phyloP scores from a whole-genome alignment of 2,797 vertebrate species.

The Babyrousa celebensis region DNA sequence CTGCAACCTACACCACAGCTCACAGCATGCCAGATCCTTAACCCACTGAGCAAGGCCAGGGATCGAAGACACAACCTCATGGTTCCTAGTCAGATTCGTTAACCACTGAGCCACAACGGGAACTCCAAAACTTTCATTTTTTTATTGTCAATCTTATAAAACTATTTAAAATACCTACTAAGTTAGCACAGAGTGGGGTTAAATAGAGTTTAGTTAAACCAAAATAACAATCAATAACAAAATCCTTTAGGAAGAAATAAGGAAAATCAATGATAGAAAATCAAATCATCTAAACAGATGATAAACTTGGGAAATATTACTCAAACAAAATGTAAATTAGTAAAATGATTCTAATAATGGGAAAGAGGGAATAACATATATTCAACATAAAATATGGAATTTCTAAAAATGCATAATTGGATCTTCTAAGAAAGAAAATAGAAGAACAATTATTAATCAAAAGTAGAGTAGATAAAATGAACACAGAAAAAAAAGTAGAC shows the following conservation, averaged over 20 bases:
- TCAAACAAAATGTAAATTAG: slow-evolving; percentile 21
- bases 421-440: not conserved
- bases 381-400: not conserved
- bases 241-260: not conserved
- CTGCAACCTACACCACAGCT: too few species aligned
- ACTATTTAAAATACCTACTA: not conserved
- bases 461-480: not conserved
- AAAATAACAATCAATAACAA: not conserved
- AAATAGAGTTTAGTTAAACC: not conserved
- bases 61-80: too few species aligned
- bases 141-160: not conserved
- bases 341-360: slow-evolving; percentile 17
- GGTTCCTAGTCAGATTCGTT: too few species aligned
- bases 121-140: not conserved
- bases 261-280: not conserved
- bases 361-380: not conserved
- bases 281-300: not conserved
- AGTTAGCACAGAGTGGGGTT: not conserved
- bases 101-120: too few species aligned
- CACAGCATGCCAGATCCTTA: too few species aligned
- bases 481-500: too few species aligned
- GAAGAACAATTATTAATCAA: not conserved
- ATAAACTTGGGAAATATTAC: not conserved
- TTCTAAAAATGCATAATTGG: not conserved
- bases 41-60: too few species aligned